Evolutionary conservation across 2,888 invertebrate genomes (phyloP).

Genomic region (Pherbina coryleti): DNA sequence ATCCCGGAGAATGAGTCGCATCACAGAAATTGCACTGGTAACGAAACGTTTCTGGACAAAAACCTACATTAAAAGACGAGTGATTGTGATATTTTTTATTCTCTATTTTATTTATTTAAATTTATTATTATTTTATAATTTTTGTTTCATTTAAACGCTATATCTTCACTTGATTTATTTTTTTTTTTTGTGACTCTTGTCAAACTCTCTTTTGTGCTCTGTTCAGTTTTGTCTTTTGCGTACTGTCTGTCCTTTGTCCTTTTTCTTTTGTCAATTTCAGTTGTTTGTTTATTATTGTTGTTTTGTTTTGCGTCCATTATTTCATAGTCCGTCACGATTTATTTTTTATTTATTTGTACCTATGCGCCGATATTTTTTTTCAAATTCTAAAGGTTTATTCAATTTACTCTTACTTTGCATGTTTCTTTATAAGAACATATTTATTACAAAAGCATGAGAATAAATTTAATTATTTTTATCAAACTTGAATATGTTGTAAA

Average conservation of each 20-base stretch:
- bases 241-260: background rate
- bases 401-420: slow-evolving; percentile 13
- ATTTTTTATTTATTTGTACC: background rate
- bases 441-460: background rate
- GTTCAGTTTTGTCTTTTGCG: slow-evolving; percentile 8
- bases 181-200: slow-evolving; percentile 19
- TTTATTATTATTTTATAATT: slow-evolving; percentile 34
- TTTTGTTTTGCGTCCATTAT: slow-evolving; percentile 20
- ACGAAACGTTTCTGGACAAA: slow-evolving; percentile 70
- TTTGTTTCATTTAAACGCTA: slow-evolving; percentile 35
- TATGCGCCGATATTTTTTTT: background rate
- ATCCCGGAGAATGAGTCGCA: slow-evolving; percentile 85
- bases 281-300: slow-evolving; percentile 27
- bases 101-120: slow-evolving; percentile 36
- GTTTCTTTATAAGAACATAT: background rate
- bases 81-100: slow-evolving; percentile 55
- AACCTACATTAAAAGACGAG: slow-evolving; percentile 59
- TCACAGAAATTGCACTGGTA: slow-evolving; percentile 87
- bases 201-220: background rate
- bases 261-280: slow-evolving; percentile 17
- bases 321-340: background rate
- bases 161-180: slow-evolving; percentile 37
- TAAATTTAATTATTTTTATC: background rate
- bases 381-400: background rate
- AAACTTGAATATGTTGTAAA: no score